phyloP scores from a whole-genome alignment of 2,797 vertebrate genomes.

The Manis crassicaudata region DNA sequence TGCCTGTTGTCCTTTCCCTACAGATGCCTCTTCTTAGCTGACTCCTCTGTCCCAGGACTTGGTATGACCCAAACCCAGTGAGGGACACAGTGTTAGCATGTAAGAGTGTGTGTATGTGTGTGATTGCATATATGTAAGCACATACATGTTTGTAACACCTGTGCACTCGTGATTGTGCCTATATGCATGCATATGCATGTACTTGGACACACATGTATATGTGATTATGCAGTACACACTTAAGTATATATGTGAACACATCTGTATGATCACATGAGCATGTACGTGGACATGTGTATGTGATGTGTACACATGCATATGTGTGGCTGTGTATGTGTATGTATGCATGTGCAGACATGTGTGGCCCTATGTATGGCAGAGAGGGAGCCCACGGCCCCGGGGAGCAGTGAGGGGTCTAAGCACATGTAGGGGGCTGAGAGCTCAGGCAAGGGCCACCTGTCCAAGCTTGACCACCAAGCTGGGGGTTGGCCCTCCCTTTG shows the following conservation, averaged over 20 bases:
- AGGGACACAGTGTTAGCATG: not conserved
- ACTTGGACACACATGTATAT: not conserved
- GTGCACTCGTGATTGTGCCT: not conserved
- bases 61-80: not conserved
- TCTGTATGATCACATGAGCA: too few species aligned
- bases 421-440: accelerated
- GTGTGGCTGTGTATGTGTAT: not conserved
- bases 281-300: accelerated
- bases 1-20: not conserved
- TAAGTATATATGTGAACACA: too few species aligned
- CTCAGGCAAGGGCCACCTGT: accelerated
- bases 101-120: accelerated
- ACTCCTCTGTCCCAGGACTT: too few species aligned
- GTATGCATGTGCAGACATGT: not conserved
- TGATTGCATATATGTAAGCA: not conserved
- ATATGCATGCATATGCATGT: too few species aligned
- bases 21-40: not conserved
- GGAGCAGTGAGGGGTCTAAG: not conserved
- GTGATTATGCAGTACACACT: not conserved
- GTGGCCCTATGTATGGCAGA: too few species aligned
- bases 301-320: not conserved
- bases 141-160: accelerated
- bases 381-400: accelerated
- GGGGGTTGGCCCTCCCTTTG: not conserved
- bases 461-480: accelerated